These are phyloP conservation scores for Operophtera brumata DNA, from an alignment of 2,888 invertebrate genomes.

Conservation along the genomic window DNA sequence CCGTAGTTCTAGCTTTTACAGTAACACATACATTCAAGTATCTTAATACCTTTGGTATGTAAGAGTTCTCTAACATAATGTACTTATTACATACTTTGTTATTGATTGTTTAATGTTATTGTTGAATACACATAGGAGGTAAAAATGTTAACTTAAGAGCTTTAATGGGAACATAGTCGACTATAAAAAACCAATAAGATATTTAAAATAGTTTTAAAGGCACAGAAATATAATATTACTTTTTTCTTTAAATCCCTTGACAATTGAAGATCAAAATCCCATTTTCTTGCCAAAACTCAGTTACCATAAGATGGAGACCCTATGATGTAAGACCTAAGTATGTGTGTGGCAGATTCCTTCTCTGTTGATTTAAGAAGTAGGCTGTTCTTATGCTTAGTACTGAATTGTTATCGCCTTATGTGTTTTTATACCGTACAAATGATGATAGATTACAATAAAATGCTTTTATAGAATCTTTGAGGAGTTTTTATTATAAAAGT, in stretches of 20 bases:
- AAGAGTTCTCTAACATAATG: not conserved
- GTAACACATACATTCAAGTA: too few species aligned
- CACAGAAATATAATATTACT: not conserved
- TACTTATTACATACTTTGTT: not conserved
- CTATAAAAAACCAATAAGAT: conserved; percentile 13
- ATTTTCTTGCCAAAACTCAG: not conserved
- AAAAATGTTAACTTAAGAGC: conserved; percentile 26
- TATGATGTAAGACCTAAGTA: conserved; percentile 8
- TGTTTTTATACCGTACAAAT: conserved; percentile 10
- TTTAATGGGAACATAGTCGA: conserved; percentile 22
- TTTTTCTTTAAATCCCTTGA: conserved; percentile 2
- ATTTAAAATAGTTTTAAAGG: conserved; percentile 6
- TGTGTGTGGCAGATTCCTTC: not conserved
- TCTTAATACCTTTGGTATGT: too few species aligned
- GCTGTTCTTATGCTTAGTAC: conserved; percentile 4
- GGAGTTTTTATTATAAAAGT: not conserved
- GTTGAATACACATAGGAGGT: conserved; percentile 22
- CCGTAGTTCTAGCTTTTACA: too few species aligned
- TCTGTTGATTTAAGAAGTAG: not conserved
- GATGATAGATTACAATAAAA: conserved; percentile 17
- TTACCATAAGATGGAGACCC: conserved; percentile 4
- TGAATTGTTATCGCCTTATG: conserved; percentile 10
- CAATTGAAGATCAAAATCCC: not conserved
- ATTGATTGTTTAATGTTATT: not conserved
- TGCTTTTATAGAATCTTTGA: conserved; percentile 20